phyloP scores from a whole-genome alignment of 1,140 invertebrate genomes.

The Oryzaephilus surinamensis region DNA sequence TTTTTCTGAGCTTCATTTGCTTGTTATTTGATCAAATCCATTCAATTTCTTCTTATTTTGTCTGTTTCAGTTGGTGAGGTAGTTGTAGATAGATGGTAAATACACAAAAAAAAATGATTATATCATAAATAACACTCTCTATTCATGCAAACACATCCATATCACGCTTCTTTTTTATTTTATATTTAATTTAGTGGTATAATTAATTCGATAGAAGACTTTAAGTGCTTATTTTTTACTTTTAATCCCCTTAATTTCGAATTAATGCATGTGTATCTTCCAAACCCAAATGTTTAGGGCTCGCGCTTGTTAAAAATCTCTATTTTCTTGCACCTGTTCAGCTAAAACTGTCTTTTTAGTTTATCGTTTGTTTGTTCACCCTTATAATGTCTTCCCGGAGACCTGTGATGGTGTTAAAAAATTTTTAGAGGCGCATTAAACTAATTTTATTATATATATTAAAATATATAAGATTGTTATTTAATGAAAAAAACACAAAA shows the following conservation, averaged over 20 bases:
- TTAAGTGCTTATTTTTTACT: slow-evolving; percentile 19
- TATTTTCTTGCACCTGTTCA: slow-evolving; percentile 10
- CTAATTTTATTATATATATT: slow-evolving; percentile 23
- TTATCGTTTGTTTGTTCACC: slow-evolving; percentile 10
- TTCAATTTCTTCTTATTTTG: background rate
- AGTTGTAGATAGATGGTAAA: slow-evolving; percentile 32
- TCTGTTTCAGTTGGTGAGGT: slow-evolving; percentile 35
- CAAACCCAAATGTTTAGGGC: slow-evolving; percentile 10
- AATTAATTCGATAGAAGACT: slow-evolving; percentile 23
- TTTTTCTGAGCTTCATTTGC: background rate
- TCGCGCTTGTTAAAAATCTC: slow-evolving; percentile 7
- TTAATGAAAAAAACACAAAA: slow-evolving; percentile 1
- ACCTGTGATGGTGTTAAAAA: slow-evolving; percentile 27
- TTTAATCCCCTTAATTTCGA: slow-evolving; percentile 14
- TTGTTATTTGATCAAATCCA: too few relatives aligned
- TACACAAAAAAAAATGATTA: background rate
- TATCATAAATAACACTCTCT: background rate
- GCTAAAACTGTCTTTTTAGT: slow-evolving; percentile 9
- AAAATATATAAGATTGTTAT: slow-evolving; percentile 7
- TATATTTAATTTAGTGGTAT: slow-evolving; percentile 14
- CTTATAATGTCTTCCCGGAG: slow-evolving; percentile 17
- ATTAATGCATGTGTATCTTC: slow-evolving; percentile 4
- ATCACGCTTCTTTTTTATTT: slow-evolving; percentile 9
- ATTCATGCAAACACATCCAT: slow-evolving; percentile 11
- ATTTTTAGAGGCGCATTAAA: slow-evolving; percentile 16